phyloP scores from a whole-genome alignment of 2,113 vertebrate species.

The Podiceps cristatus region DNA sequence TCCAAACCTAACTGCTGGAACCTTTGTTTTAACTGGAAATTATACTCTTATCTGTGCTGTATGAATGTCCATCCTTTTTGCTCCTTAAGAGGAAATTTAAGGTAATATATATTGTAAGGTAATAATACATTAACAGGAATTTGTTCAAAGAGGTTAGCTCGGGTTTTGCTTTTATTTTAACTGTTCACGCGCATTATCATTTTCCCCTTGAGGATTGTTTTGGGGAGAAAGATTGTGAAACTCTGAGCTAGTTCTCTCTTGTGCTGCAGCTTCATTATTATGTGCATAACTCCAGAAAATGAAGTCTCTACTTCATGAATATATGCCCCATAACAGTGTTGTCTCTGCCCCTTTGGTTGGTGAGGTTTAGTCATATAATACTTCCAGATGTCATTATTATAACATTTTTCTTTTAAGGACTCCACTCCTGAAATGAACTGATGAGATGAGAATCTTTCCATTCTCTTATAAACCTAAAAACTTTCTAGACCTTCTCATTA shows the following conservation, averaged over 20 bases:
- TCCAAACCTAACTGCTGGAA: background rate
- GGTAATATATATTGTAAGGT: slow-evolving; percentile 27
- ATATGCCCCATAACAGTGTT: background rate
- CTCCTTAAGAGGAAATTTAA: slow-evolving; percentile 39
- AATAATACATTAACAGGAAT: slow-evolving; percentile 21
- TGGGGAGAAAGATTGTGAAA: slow-evolving; percentile 8
- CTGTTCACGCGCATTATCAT: background rate
- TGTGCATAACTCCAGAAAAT: background rate
- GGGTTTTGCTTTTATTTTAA: slow-evolving; percentile 32
- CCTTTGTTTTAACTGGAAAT: slow-evolving; percentile 48
- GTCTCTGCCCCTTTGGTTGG: background rate
- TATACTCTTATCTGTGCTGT: background rate
- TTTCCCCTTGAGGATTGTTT: background rate
- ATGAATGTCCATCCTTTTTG: slow-evolving; percentile 34
- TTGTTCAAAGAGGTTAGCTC: background rate
- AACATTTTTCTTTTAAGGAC: background rate
- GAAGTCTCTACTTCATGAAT: background rate
- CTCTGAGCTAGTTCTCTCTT: background rate
- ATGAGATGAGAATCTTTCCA: background rate
- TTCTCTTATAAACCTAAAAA: background rate
- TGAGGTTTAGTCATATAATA: background rate
- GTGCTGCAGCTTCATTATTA: background rate
- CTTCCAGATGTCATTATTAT: background rate
- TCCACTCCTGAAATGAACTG: background rate
- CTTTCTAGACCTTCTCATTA: background rate